A percentile compares a stretch with the other conserved stretches of the same genome.
Evolutionary conservation across 2,888 invertebrate genomes (phyloP).

Genomic region (Lasioglossum vierecki): DNA sequence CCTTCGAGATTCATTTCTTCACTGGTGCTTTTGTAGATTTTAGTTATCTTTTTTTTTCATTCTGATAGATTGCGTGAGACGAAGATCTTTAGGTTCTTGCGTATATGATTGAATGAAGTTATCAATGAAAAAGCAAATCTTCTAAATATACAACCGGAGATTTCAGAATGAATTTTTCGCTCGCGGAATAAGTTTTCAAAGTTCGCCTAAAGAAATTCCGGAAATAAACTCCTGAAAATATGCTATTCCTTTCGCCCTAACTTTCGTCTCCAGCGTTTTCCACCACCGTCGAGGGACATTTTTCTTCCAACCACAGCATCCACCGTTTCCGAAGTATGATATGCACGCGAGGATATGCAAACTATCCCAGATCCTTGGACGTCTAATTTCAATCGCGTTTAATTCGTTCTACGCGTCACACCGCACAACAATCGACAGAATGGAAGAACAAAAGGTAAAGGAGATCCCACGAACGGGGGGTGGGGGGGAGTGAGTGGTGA

Average conservation of each 20-base stretch:
- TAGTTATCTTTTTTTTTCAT: neutral
- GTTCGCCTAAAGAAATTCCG: too few relatives aligned
- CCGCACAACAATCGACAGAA: slow-evolving; percentile 25
- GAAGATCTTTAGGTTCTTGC: too few relatives aligned
- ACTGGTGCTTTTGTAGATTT: neutral
- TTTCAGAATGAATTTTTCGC: neutral
- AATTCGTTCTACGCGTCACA: neutral
- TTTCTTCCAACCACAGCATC: slow-evolving; percentile 1
- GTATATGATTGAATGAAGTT: too few relatives aligned
- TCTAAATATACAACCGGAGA: too few relatives aligned
- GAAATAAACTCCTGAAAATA: neutral
- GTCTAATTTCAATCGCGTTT: neutral
- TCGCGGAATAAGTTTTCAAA: too few relatives aligned
- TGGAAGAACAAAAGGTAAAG: slow-evolving; percentile 36
- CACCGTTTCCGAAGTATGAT: slow-evolving; percentile 41
- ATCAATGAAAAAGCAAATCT: too few relatives aligned
- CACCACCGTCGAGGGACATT: neutral
- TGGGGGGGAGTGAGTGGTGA: neutral
- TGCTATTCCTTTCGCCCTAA: neutral
- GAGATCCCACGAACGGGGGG: neutral
- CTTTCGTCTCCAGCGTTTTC: neutral
- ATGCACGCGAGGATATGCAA: slow-evolving; percentile 28
- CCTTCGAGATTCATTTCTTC: neutral
- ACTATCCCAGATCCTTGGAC: neutral
- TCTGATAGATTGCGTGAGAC: neutral